Conservation (phyloP, 2,797 vertebrate genomes). For the Odontamblyopus rebecca region DNA sequence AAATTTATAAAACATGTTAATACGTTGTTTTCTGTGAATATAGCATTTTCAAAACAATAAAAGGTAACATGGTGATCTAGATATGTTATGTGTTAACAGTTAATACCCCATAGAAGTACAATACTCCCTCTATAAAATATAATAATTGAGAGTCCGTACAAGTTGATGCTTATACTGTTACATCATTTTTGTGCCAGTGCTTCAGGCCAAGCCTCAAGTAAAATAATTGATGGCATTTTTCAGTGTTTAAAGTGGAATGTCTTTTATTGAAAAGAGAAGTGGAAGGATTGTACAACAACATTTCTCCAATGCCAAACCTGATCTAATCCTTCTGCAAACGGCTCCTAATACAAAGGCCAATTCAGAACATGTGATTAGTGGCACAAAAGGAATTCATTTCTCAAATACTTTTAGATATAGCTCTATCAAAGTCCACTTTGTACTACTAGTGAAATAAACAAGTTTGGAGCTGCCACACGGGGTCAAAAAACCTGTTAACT, state of each 20-base stretch:
- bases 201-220: background rate
- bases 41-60: no score
- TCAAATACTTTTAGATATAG: constrained; percentile 2
- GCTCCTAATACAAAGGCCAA: background rate
- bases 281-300: background rate
- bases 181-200: background rate
- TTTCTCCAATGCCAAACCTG: constrained; percentile 7
- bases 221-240: constrained; percentile 14
- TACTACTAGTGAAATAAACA: background rate
- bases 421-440: background rate
- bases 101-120: no score
- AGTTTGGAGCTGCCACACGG: background rate
- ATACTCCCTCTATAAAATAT: no score
- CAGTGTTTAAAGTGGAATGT: constrained; percentile 14
- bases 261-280: background rate
- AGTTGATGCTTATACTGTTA: background rate
- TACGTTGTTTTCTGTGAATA: no score
- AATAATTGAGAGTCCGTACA: no score
- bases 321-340: constrained; percentile 7
- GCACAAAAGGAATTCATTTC: background rate
- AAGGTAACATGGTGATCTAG: no score
- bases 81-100: no score
- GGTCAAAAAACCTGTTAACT: background rate
- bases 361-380: background rate
- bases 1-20: no score